These are phyloP conservation scores for Campaea margaritaria DNA, from an alignment of 2,888 invertebrate species.

Conservation along the genomic window DNA sequence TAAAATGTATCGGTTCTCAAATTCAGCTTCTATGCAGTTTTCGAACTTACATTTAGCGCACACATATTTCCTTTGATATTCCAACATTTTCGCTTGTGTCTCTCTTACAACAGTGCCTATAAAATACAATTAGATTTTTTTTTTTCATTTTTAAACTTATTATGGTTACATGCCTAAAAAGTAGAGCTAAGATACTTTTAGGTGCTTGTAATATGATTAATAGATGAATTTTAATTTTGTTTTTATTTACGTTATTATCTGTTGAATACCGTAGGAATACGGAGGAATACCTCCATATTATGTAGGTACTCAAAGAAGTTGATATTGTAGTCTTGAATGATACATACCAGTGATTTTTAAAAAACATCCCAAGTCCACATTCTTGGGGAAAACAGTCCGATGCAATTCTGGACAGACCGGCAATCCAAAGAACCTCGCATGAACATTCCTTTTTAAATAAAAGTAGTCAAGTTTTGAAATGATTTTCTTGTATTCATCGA, in stretches of 20 bases:
- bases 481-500: constrained; percentile 64
- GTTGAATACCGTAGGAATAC: too few species aligned
- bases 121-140: constrained; percentile 24
- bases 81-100: constrained; percentile 90
- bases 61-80: constrained; percentile 89
- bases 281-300: too few species aligned
- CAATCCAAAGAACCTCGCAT: constrained; percentile 87
- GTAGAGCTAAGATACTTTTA: too few species aligned
- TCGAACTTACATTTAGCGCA: constrained; percentile 92
- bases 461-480: constrained; percentile 61
- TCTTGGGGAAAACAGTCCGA: constrained; percentile 88
- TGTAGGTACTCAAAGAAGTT: too few species aligned
- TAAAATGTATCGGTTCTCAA: constrained; percentile 87
- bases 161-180: too few species aligned
- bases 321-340: background rate
- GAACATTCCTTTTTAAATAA: constrained; percentile 87
- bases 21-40: constrained; percentile 88
- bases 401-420: constrained; percentile 89
- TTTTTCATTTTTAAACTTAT: too few species aligned
- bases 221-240: too few species aligned
- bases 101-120: constrained; percentile 92
- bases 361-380: constrained; percentile 89
- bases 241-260: too few species aligned
- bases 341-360: constrained; percentile 88
- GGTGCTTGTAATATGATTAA: too few species aligned